phyloP scores from a whole-genome alignment of 2,888 invertebrate species.

The Chymomyza caudatula region DNA sequence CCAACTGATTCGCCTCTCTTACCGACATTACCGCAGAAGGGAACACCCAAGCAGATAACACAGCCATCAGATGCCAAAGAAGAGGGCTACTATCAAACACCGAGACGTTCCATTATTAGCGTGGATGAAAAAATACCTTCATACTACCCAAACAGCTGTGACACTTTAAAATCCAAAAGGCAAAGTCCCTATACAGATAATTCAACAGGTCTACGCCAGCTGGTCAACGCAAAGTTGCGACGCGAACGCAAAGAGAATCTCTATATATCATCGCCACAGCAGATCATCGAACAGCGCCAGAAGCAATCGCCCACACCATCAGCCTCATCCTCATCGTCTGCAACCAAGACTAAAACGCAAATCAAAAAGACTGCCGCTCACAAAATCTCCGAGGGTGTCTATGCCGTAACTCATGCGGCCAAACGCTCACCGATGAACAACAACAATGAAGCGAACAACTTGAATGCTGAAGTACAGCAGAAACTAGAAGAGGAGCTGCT shows the following conservation, averaged over 20 bases:
- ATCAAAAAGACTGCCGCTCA: slow-evolving; percentile 68
- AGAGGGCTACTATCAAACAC: slow-evolving; percentile 74
- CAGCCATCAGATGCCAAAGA: slow-evolving; percentile 23
- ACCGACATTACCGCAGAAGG: slow-evolving; percentile 47
- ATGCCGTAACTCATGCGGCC: slow-evolving; percentile 70
- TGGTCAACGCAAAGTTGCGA: slow-evolving; percentile 65
- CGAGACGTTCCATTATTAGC: slow-evolving; percentile 74
- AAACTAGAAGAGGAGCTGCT: slow-evolving; percentile 66
- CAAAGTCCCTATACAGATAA: slow-evolving; percentile 52
- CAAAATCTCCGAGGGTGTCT: slow-evolving; percentile 77
- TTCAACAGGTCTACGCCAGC: slow-evolving; percentile 58
- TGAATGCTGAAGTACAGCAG: slow-evolving; percentile 31
- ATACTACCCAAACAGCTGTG: slow-evolving; percentile 77
- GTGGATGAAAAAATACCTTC: slow-evolving; percentile 78
- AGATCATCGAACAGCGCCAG: slow-evolving; percentile 73
- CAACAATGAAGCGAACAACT: slow-evolving; percentile 46
- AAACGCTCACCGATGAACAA: slow-evolving; percentile 49
- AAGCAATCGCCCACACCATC: slow-evolving; percentile 27
- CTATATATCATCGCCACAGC: slow-evolving; percentile 76
- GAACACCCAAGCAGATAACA: slow-evolving; percentile 30
- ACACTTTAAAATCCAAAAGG: slow-evolving; percentile 68
- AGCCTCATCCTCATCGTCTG: slow-evolving; percentile 10
- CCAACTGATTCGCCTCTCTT: slow-evolving; percentile 72
- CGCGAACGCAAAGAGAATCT: slow-evolving; percentile 76
- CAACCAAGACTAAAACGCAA: slow-evolving; percentile 40